These are phyloP conservation scores for Goniozus legneri DNA, from an alignment of 1,140 invertebrate genomes.

Conservation along the genomic window DNA sequence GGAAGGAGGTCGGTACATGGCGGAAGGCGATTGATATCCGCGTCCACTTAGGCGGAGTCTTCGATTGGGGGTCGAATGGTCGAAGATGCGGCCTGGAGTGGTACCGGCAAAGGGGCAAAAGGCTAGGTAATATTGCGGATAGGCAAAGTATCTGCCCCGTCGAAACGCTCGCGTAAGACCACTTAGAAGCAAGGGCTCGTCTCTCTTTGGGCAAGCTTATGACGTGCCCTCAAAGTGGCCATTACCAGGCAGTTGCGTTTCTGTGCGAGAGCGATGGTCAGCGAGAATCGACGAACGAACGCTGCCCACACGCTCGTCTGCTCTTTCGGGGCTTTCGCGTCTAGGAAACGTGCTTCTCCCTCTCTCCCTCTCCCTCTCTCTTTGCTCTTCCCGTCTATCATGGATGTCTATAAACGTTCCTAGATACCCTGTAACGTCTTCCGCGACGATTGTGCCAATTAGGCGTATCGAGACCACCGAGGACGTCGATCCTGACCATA, in stretches of 20 bases:
- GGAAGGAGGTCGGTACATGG: background rate
- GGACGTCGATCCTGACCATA: too few species aligned
- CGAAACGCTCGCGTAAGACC: conserved; percentile 40
- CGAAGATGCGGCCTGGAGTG: background rate
- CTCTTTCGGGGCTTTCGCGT: too few species aligned
- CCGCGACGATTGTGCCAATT: conserved; percentile 40
- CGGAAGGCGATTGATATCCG: conserved; percentile 28
- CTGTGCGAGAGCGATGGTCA: conserved; percentile 17
- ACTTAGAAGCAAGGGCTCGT: conserved; percentile 36
- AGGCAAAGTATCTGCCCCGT: conserved; percentile 34
- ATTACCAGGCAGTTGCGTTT: conserved; percentile 40
- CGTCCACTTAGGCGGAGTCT: too few species aligned
- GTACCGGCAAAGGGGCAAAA: conserved; percentile 20
- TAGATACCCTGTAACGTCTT: conserved; percentile 28
- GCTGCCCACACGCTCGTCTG: conserved; percentile 12
- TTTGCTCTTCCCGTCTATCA: conserved; percentile 10
- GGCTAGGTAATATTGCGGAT: conserved; percentile 36
- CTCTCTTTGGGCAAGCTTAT: conserved; percentile 41
- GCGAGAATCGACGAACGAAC: conserved; percentile 26
- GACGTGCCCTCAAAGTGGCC: conserved; percentile 49
- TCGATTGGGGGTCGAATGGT: conserved; percentile 27
- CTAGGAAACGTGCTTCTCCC: background rate
- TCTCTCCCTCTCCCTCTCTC: background rate
- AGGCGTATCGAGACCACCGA: conserved; percentile 28
- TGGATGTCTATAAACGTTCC: background rate